Base-by-base conservation (phyloP, 2,113 vertebrate genomes). In the Mohoua ochrocephala region DNA sequence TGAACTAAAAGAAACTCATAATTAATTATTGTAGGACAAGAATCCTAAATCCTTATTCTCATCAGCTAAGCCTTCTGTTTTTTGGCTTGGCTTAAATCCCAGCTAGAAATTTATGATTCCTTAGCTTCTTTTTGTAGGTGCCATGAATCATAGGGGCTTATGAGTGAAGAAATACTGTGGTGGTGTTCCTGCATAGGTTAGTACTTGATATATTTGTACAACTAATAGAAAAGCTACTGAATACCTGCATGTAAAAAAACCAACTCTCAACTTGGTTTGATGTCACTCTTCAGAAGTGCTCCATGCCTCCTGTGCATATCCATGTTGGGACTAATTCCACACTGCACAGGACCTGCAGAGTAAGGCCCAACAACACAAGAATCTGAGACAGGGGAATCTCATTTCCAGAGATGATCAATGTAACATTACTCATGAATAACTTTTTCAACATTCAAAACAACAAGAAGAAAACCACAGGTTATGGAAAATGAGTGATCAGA, bases 21-120 rank as follows among this genome's bases (percentile, higher is more conserved):
- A 83, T 80, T 95, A 94, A 91, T 91, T 89, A 84, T 39, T 68
- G 19, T 87, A 75, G 56, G 54, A 78, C 44, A 88, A 91, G 68
- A 83, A 83, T 77, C 33, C 17, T 92, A 92, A 92, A 92, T 93
- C 69, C 64, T 89, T 77, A 41, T 70, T 92, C 71, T 87, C 65
- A 92, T 70, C 64, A 92, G 35, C 69, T 92, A 83, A 91, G 21
- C 37, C 71, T 83, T 65, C 74, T 89, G 70, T 16, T 94, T 94
- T 94, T 80, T 93, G 33, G 23, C 39, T 87, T 95, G 87, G 73
- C 73, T 93, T 39, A 74, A 89, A 74, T 87, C 60, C 64, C 50
- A 87, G 54, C 35, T 68, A 78, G 60, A 78, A 95, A 93, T 50
- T 13, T 70, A 84, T 67, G 69, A 84, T 31, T 74, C 45, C 1